Evolutionary conservation across 2,113 vertebrate species (phyloP).

Genomic region (rabbit (Oryctolagus cuniculus)): mOryCun1.1 NC_091434.1:153711001-153711500

Average conservation of each 20-base stretch:
- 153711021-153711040: conserved; percentile 23
- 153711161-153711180: background rate
- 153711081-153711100: too few relatives aligned
- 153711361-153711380: background rate
- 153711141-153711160: background rate
- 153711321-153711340: background rate
- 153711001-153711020: background rate
- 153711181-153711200: too few relatives aligned
- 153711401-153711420: background rate
- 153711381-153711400: background rate
- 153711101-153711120: background rate
- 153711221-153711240: background rate
- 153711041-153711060: conserved; percentile 49
- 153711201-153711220: too few relatives aligned
- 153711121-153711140: background rate
- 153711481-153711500: background rate
- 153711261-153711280: background rate
- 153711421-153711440: background rate
- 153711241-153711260: background rate
- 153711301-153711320: background rate
- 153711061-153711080: background rate
- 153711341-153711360: background rate
- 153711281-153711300: background rate
- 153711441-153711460: background rate
- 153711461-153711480: background rate